Percentiles rank a stretch among this genome's conserved stretches.
phyloP scores from a whole-genome alignment of 2,113 vertebrate genomes.

The Erinaceus europaeus region DNA sequence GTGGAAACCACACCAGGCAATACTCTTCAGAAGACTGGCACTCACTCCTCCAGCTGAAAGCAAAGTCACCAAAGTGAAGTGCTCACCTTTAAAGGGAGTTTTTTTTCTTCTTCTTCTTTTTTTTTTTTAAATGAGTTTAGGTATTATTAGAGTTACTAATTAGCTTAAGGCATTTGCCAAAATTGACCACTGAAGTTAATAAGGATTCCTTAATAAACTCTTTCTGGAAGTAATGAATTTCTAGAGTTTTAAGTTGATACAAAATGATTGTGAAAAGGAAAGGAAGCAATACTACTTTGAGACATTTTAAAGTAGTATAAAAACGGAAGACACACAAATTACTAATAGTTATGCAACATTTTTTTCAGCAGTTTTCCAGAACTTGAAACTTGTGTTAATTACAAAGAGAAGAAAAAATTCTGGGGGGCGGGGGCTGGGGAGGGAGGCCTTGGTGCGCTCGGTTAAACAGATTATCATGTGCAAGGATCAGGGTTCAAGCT shows the following conservation, averaged over 20 bases:
- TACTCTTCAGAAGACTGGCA: background rate
- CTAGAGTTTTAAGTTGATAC: background rate
- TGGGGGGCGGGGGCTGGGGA: no score
- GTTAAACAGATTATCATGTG: no score
- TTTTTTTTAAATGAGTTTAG: background rate
- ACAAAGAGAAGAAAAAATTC: background rate
- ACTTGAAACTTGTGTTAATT: background rate
- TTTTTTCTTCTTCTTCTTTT: no score
- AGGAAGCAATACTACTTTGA: background rate
- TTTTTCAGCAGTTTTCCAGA: background rate
- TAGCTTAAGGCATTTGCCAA: constrained; percentile 25
- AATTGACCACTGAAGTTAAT: background rate
- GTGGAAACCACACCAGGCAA: background rate
- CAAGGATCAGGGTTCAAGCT: no score
- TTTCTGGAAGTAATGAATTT: background rate
- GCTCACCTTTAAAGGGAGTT: background rate
- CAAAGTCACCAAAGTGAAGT: background rate
- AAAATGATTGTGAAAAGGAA: background rate
- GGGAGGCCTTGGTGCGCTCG: no score
- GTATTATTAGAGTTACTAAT: constrained; percentile 15
- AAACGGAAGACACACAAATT: background rate
- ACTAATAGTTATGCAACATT: background rate
- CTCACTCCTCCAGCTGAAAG: background rate
- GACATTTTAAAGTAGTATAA: background rate
- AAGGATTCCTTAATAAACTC: background rate